Base-by-base conservation (phyloP, 2,113 vertebrate species). In the Otolemur garnettii region DNA sequence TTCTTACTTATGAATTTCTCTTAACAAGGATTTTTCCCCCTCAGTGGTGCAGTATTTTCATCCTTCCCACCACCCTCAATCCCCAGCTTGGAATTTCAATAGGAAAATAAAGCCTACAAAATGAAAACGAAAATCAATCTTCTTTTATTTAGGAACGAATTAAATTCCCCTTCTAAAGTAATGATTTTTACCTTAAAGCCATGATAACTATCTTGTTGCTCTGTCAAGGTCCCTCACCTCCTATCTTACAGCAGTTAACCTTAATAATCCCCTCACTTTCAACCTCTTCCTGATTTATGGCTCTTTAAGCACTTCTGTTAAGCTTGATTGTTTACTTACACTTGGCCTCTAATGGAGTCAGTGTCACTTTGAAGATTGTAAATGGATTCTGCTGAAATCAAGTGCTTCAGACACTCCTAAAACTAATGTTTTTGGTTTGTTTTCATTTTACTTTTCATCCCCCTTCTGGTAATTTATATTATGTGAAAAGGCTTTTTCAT, bases 161-260 rank as follows among this genome's bases (percentile, higher is more conserved):
- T 97, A 97, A 98, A 97, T 93, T 97, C 84, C 79, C 79, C 89
- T 91, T 94, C 71, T 60, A 55, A 78, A 87, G 69, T 98, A 97
- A 97, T 93, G 91, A 97, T 95, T 98, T 98, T 97, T 97, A 96
- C 96, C 95, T 97, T 97, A 97, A 98, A 97, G 69, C 30, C 94
- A 59, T 96, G 96, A 97, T 97, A 97, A 97, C 35, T 96, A 64
- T 97, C 95, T 97, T 96, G 85, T 71, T 97, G 64, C 35, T 64
- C 22, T 97, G 94, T 94, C 95, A 98, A 94, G 45, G 26, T 97
- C 97, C 94, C 96, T 97, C 93, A 91, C 81, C 33, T 93, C 94
- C 87, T 97, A 97, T 97, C 69, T 94, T 81, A 78, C 50, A 93
- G 59, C 57, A 91, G 82, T 98, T 97, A 97, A 95, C 74, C 97